Conservation (phyloP, 2,888 invertebrate species). For the Corbicula japonica region DNA sequence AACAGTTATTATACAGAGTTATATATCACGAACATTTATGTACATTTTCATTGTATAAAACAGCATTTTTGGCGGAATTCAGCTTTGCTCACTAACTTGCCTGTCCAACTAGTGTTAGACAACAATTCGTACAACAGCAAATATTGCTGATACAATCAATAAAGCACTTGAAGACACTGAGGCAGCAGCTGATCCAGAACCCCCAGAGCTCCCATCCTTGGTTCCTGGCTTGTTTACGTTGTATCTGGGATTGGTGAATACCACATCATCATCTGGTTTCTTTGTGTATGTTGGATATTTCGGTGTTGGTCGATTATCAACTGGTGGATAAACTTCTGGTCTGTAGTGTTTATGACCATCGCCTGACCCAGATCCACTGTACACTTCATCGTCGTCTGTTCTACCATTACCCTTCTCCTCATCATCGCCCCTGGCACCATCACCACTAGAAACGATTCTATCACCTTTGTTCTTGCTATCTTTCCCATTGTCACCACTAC, state of each 20-base stretch:
- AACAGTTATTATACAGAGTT: constrained; percentile 8
- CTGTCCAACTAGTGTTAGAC: constrained; percentile 20
- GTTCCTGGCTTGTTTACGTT: constrained; percentile 30
- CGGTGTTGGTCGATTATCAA: too few species aligned
- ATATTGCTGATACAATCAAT: constrained; percentile 33
- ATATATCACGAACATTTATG: constrained; percentile 14
- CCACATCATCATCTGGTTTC: constrained; percentile 20
- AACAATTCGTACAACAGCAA: constrained; percentile 19
- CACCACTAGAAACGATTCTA: constrained; percentile 13
- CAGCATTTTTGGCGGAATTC: constrained; percentile 31
- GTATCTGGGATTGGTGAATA: constrained; percentile 33
- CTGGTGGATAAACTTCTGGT: too few species aligned
- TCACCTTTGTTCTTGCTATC: constrained; percentile 23
- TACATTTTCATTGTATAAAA: constrained; percentile 1
- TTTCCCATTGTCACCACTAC: constrained; percentile 38
- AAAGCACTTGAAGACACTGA: constrained; percentile 44
- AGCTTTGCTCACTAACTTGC: too few species aligned
- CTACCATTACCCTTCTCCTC: constrained; percentile 28
- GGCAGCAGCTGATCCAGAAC: constrained; percentile 9
- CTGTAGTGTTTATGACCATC: too few species aligned
- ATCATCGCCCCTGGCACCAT: constrained; percentile 1
- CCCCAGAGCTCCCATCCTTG: neutral
- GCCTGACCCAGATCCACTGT: constrained; percentile 74
- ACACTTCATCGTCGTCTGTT: constrained; percentile 32
- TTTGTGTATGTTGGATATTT: neutral